Percentiles rank a stretch among this genome's conserved stretches.
Conservation (phyloP, 2,797 vertebrate genomes). For the Cynodonichthys magdalenae region DNA sequence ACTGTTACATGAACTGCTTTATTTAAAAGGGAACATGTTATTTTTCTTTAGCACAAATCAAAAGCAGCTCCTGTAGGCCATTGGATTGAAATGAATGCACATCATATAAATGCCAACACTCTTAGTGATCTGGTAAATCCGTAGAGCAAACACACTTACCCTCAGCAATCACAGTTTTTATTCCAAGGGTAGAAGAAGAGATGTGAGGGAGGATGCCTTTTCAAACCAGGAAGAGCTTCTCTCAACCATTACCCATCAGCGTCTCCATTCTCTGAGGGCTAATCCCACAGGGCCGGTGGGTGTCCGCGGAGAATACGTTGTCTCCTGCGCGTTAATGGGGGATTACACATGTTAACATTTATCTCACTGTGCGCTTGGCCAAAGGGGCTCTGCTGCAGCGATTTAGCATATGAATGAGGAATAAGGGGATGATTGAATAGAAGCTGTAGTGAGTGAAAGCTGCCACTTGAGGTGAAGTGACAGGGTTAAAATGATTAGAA, state of each 20-base stretch:
- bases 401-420: constrained; percentile 85
- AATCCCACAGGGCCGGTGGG: constrained; percentile 78
- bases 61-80: constrained; percentile 24
- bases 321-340: constrained; percentile 77
- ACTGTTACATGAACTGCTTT: constrained; percentile 5
- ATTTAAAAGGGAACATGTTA: constrained; percentile 15
- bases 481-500: constrained; percentile 54
- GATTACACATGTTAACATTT: constrained; percentile 86
- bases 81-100: constrained; percentile 27
- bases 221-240: constrained; percentile 68
- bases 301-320: constrained; percentile 69
- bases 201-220: constrained; percentile 41
- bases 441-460: constrained; percentile 64
- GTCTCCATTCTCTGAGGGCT: constrained; percentile 64
- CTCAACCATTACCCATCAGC: constrained; percentile 77
- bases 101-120: constrained; percentile 48
- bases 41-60: constrained; percentile 16
- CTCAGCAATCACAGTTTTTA: constrained; percentile 51
- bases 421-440: constrained; percentile 75
- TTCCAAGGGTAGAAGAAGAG: constrained; percentile 32
- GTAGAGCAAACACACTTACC: constrained; percentile 59
- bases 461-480: constrained; percentile 66
- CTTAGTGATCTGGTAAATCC: constrained; percentile 54
- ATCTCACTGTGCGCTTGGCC: constrained; percentile 73
- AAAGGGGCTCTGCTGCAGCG: constrained; percentile 71